phyloP scores from a whole-genome alignment of 2,113 vertebrate species.

The Chaenogobius annularis region DNA sequence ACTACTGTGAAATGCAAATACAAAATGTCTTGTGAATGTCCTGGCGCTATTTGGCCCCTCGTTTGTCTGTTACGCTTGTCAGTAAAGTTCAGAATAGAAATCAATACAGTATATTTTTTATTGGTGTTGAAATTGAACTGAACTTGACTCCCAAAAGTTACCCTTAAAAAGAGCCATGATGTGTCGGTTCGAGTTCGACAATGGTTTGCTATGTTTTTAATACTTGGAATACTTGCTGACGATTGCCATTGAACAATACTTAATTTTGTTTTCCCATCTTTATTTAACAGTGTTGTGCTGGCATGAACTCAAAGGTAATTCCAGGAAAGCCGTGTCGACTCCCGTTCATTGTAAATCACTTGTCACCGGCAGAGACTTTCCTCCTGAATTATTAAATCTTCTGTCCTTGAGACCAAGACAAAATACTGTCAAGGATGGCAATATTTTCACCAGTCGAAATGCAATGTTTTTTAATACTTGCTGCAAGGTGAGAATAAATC shows the following conservation, averaged over 20 bases:
- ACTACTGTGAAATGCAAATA: background rate
- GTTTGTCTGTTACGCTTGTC: background rate
- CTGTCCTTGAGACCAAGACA: slow-evolving; percentile 58
- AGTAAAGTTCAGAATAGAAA: background rate
- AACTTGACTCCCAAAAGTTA: background rate
- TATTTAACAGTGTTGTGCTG: slow-evolving; percentile 16
- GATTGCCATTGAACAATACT: slow-evolving; percentile 14
- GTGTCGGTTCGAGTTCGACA: background rate
- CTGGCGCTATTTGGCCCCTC: background rate
- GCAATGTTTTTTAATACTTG: slow-evolving; percentile 26
- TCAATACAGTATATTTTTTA: background rate
- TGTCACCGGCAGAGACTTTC: slow-evolving; percentile 27
- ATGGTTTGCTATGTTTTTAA: background rate
- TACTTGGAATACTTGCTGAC: slow-evolving; percentile 19
- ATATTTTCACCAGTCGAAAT: slow-evolving; percentile 30
- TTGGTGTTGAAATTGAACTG: background rate
- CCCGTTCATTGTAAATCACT: slow-evolving; percentile 46
- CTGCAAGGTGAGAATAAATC: slow-evolving; percentile 27
- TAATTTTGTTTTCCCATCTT: slow-evolving; percentile 8
- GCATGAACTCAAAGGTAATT: slow-evolving; percentile 22
- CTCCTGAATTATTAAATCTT: slow-evolving; percentile 63
- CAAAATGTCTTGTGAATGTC: background rate
- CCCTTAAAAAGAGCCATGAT: background rate
- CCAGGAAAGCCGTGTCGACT: slow-evolving; percentile 22
- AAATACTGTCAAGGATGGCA: slow-evolving; percentile 47